Percentiles rank a stretch among this genome's conserved stretches.
These are phyloP conservation scores for Alectura lathami DNA, from an alignment of 2,113 vertebrate species.

Conservation along the genomic window DNA sequence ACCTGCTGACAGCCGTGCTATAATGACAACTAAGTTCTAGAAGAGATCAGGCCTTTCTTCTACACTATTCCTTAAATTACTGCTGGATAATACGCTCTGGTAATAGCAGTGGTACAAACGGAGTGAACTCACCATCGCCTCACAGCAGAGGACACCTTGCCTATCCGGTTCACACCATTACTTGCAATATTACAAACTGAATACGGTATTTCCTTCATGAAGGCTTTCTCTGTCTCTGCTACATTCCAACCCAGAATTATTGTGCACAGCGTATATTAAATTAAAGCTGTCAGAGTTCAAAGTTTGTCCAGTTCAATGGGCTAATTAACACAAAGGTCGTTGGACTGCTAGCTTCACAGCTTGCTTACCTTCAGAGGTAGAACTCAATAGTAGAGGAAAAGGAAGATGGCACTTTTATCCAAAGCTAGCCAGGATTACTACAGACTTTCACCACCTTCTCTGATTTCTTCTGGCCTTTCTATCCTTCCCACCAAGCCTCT, in stretches of 20 bases:
- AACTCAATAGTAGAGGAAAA: background rate
- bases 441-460: background rate
- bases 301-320: background rate
- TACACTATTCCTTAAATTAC: background rate
- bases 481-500: background rate
- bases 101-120: background rate
- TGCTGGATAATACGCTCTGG: background rate
- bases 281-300: slow-evolving; percentile 14
- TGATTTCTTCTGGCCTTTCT: background rate
- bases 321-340: slow-evolving; percentile 10
- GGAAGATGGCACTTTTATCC: background rate
- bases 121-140: background rate
- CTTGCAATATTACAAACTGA: background rate
- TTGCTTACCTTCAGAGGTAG: slow-evolving; percentile 3
- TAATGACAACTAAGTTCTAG: background rate
- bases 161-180: background rate
- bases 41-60: background rate
- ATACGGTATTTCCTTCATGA: background rate
- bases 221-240: background rate
- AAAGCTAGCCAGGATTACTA: background rate
- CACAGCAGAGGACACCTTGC: background rate
- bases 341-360: background rate
- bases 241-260: background rate
- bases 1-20: background rate
- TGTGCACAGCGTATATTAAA: background rate